Conservation (phyloP, 2,888 invertebrate species). For the Hirtodrosophila confusa region DNA sequence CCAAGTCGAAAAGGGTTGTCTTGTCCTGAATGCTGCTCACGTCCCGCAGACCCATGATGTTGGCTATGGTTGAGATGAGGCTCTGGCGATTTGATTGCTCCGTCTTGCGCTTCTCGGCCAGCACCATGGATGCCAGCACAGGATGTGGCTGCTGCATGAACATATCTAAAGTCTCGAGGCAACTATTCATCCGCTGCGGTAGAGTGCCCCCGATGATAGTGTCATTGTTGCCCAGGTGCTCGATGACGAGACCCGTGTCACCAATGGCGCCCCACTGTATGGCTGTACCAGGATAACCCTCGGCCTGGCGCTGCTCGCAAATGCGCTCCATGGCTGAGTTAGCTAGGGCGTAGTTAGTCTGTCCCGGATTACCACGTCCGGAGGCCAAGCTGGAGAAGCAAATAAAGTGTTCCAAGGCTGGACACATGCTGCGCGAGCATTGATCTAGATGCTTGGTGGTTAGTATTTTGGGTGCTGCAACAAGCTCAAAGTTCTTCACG, state of each 20-base stretch:
- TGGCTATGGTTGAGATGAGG: constrained; percentile 92
- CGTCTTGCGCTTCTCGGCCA: constrained; percentile 92
- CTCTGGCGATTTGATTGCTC: constrained; percentile 86
- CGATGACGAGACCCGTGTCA: constrained; percentile 96
- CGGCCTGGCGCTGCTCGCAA: constrained; percentile 92
- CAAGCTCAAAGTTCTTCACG: constrained; percentile 90
- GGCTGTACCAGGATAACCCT: constrained; percentile 93
- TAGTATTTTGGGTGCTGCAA: constrained; percentile 93
- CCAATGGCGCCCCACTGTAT: constrained; percentile 99
- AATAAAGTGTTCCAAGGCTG: constrained; percentile 95
- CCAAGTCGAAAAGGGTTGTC: constrained; percentile 95
- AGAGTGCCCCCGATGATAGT: constrained; percentile 97
- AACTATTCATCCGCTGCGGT: constrained; percentile 97
- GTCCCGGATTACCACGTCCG: constrained; percentile 98
- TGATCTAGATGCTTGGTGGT: constrained; percentile 92
- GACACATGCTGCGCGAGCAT: constrained; percentile 90
- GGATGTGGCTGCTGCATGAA: constrained; percentile 96
- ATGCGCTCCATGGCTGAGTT: constrained; percentile 99
- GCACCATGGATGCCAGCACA: constrained; percentile 92
- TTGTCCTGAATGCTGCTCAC: constrained; percentile 89
- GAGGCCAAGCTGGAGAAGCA: constrained; percentile 98
- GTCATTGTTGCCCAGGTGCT: constrained; percentile 95
- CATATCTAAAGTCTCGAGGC: constrained; percentile 93
- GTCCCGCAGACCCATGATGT: constrained; percentile 96
- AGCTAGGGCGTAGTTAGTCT: constrained; percentile 98